phyloP scores from a whole-genome alignment of 2,113 vertebrate species.

The Sitta europaea region DNA sequence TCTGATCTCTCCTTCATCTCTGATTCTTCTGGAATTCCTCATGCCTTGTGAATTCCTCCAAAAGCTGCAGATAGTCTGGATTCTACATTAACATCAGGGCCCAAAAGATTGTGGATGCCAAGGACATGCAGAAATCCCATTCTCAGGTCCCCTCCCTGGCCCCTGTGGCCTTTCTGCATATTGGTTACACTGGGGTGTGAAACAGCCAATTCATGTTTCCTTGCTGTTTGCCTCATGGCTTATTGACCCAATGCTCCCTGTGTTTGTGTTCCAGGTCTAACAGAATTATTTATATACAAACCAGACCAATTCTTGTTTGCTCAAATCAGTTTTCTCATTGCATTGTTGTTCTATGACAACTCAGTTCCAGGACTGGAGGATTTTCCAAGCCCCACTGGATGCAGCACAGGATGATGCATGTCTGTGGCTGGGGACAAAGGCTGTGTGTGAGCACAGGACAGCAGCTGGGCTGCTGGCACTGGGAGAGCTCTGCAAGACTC shows the following conservation, averaged over 20 bases:
- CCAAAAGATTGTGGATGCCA: background rate
- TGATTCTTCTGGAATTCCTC: background rate
- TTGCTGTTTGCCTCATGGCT: background rate
- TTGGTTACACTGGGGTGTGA: background rate
- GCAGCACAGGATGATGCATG: rapidly evolving
- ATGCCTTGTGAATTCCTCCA: background rate
- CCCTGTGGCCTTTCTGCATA: rapidly evolving
- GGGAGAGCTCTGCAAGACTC: background rate
- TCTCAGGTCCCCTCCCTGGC: background rate
- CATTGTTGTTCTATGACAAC: background rate
- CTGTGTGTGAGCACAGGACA: background rate
- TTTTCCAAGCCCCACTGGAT: background rate
- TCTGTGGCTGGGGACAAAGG: background rate
- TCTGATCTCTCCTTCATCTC: background rate
- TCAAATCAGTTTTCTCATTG: background rate
- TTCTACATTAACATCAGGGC: background rate
- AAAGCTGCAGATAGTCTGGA: background rate
- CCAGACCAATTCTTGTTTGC: background rate
- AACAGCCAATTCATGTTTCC: background rate
- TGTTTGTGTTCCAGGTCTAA: background rate
- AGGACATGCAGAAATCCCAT: background rate
- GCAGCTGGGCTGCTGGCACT: background rate
- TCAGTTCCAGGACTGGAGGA: background rate
- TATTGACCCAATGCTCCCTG: background rate
- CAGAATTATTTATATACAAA: background rate